These are phyloP conservation scores for Marasmarcha lunaedactyla DNA, from an alignment of 2,888 invertebrate genomes.

Conservation along the genomic window DNA sequence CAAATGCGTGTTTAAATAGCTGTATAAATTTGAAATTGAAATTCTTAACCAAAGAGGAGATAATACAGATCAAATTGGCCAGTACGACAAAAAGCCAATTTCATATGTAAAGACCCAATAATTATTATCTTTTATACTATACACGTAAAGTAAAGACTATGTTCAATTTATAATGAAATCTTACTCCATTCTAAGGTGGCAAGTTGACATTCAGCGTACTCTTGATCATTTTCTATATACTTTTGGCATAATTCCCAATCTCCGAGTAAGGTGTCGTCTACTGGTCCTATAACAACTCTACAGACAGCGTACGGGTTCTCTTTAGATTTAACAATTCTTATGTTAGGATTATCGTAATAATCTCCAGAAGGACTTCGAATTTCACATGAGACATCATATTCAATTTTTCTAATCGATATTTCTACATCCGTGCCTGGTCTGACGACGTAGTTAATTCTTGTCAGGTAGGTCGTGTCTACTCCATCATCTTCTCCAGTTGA, in stretches of 20 bases:
- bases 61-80: too few relatives aligned
- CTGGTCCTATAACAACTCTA: constrained; percentile 19
- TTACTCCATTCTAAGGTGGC: constrained; percentile 2
- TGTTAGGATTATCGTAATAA: too few relatives aligned
- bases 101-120: too few relatives aligned
- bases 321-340: not conserved
- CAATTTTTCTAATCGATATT: not conserved
- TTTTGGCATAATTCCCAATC: constrained; percentile 11
- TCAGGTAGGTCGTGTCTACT: not conserved
- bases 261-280: constrained; percentile 16
- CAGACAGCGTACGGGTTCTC: constrained; percentile 18
- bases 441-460: not conserved
- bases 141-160: too few relatives aligned
- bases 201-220: constrained; percentile 3
- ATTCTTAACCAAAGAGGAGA: too few relatives aligned
- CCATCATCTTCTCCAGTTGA: too few relatives aligned
- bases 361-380: not conserved
- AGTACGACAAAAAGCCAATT: too few relatives aligned
- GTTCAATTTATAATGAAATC: too few relatives aligned
- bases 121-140: too few relatives aligned
- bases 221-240: not conserved
- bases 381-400: not conserved
- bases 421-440: not conserved
- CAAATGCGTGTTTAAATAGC: too few relatives aligned
- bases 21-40: too few relatives aligned